Base-by-base conservation (phyloP, 1,140 invertebrate genomes). In the Drosophila eugracilis region DNA sequence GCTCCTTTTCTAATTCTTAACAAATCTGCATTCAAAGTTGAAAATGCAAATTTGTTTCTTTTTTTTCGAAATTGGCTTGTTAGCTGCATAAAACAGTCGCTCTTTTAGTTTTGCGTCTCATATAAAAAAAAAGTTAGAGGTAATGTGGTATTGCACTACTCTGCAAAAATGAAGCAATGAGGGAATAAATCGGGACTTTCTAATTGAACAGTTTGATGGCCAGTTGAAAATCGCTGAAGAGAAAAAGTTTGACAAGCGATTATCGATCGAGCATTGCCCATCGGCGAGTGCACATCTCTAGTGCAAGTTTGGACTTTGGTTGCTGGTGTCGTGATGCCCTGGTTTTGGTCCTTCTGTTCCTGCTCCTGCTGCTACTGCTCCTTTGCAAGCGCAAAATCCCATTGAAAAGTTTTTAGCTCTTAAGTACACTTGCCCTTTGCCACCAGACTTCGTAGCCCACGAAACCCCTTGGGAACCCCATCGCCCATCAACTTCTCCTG, bases 351-450 rank as follows among this genome's bases (percentile, higher is more conserved):
- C 36, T 7, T n/a, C n/a, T n/a, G n/a, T n/a, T 17, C 36, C 19
- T n/a, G 19, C 3, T 45, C 4, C 41, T n/a, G 5, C 12, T 24
- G 5, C 21, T 5, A 17, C 39, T 42, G 19, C 39, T 15, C 22
- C 5, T 32, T 59, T 37, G 48, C 39, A 21, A 69, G 53, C 62
- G 80, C 73, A 65, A 80, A 85, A 85, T 75, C 76, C 73, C 78
- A 75, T 86, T 81, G 76, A 86, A 85, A 85, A 85, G 67, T 85
- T 85, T 86, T 74, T 37, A 73, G 81, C 81, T 79, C 67, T 76
- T 80, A 86, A 85, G 81, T 73, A 86, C 77, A 73, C 72, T 84
- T 72, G 62, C 66, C 70, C 50, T 41, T 72, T 59, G 66, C 45
- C 44, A 30, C 17, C 58, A 49, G 28, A 3, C 42, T 24, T 1